Conservation (phyloP, 1,140 invertebrate genomes). For the Pseudoatta argentina region DNA sequence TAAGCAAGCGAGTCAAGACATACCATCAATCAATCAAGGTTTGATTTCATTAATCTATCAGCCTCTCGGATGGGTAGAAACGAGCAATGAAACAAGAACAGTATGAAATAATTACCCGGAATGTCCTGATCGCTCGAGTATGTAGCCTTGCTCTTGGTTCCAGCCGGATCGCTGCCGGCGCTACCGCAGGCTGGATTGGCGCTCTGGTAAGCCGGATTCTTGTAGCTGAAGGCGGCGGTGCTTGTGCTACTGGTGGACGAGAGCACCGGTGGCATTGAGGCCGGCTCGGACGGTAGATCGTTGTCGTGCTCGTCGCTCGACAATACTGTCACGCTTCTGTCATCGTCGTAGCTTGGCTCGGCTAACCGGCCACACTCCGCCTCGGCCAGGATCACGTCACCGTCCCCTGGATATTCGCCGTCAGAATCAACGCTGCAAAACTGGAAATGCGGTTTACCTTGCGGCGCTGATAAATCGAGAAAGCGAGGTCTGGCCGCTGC, state of each 20-base stretch:
- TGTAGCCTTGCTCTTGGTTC: slow-evolving; percentile 78
- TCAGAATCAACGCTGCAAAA: slow-evolving; percentile 83
- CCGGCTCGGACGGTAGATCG: slow-evolving; percentile 85
- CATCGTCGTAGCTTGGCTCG: slow-evolving; percentile 33
- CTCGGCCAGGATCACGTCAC: slow-evolving; percentile 57
- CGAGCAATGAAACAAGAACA: neutral
- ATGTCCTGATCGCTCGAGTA: slow-evolving; percentile 86
- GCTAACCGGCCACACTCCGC: slow-evolving; percentile 21
- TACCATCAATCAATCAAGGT: slow-evolving; percentile 11
- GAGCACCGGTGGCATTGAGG: slow-evolving; percentile 87
- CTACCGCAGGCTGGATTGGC: slow-evolving; percentile 88
- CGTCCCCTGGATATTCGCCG: slow-evolving; percentile 74
- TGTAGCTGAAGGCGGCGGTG: slow-evolving; percentile 89
- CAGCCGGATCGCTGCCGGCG: slow-evolving; percentile 67
- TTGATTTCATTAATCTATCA: neutral
- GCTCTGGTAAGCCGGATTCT: slow-evolving; percentile 91
- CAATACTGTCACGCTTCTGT: slow-evolving; percentile 38
- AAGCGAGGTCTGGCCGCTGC: slow-evolving; percentile 85
- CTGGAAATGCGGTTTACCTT: slow-evolving; percentile 86
- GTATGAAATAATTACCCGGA: slow-evolving; percentile 76
- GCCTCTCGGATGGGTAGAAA: neutral
- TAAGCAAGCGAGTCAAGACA: neutral
- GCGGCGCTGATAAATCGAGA: slow-evolving; percentile 85
- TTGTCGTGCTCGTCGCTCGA: slow-evolving; percentile 80
- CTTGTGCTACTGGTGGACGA: slow-evolving; percentile 80